Conservation (phyloP, 2,113 vertebrate species). For the Mesocricetus auratus region DNA sequence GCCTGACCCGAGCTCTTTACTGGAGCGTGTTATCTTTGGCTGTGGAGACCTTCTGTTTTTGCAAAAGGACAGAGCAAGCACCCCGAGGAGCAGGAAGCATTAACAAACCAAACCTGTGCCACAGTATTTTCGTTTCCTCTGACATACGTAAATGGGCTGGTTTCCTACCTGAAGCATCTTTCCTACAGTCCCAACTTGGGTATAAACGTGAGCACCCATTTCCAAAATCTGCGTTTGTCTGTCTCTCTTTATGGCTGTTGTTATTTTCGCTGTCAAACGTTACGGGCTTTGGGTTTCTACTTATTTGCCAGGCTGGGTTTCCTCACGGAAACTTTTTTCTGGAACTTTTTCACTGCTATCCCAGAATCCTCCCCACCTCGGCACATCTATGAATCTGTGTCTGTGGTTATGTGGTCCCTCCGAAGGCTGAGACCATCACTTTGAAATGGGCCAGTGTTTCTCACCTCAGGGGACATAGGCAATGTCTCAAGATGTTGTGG, state of each 20-base stretch:
- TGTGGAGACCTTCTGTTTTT: constrained; percentile 63
- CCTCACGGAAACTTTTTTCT: constrained; percentile 65
- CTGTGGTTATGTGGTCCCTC: background rate
- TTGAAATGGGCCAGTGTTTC: background rate
- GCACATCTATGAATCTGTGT: background rate
- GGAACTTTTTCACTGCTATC: constrained; percentile 60
- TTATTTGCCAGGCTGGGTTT: background rate
- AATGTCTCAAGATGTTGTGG: background rate
- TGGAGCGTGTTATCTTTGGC: constrained; percentile 58
- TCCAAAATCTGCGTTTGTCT: constrained; percentile 51
- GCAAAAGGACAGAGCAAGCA: background rate
- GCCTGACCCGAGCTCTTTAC: constrained; percentile 21
- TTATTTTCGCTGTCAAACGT: constrained; percentile 68
- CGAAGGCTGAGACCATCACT: background rate
- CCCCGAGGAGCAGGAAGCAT: background rate
- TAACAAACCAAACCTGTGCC: constrained; percentile 53
- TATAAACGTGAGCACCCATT: background rate
- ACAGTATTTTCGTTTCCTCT: constrained; percentile 64
- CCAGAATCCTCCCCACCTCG: background rate
- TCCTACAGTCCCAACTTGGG: constrained; percentile 10
- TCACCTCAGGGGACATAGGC: background rate
- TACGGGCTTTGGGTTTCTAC: constrained; percentile 30
- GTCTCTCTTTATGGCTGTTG: background rate
- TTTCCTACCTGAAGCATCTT: constrained; percentile 34
- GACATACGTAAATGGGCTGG: constrained; percentile 42